Evolutionary conservation across 2,797 vertebrate genomes (phyloP).

Genomic region (Onychomys leucogaster): DNA sequence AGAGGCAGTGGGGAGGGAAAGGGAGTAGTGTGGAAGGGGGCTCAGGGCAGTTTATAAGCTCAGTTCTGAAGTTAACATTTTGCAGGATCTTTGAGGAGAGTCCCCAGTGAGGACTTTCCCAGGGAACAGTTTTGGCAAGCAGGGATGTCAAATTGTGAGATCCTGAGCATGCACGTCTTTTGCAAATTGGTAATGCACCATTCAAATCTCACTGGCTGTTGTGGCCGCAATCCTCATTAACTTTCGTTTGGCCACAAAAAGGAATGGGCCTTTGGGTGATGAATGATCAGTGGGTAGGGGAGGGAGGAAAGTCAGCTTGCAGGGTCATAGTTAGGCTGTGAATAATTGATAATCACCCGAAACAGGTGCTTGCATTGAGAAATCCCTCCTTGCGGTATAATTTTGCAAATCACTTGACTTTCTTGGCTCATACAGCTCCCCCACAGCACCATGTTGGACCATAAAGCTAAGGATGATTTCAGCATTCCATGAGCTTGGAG

Average conservation of each 20-base stretch:
- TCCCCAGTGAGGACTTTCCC: not conserved
- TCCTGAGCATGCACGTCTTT: not conserved
- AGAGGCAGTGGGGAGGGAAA: not conserved
- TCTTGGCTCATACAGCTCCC: not conserved
- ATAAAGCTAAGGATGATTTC: constrained; percentile 25
- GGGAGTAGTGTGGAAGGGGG: not conserved
- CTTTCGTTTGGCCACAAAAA: constrained; percentile 30
- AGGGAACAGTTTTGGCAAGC: not conserved
- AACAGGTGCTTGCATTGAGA: constrained; percentile 78
- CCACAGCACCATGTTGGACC: not conserved
- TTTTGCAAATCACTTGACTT: constrained; percentile 62
- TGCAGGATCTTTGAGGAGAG: constrained; percentile 28
- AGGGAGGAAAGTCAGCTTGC: not conserved
- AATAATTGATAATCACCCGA: constrained; percentile 72
- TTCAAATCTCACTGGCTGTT: constrained; percentile 6
- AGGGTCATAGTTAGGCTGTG: constrained; percentile 66
- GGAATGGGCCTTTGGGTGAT: constrained; percentile 38
- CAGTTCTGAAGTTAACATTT: constrained; percentile 38
- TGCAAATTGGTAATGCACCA: not conserved
- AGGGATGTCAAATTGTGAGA: not conserved
- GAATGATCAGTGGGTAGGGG: not conserved
- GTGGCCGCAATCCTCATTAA: constrained; percentile 17
- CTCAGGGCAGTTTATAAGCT: not conserved
- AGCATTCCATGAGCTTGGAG: not conserved
- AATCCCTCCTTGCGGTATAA: constrained; percentile 48